A percentile compares a stretch with the other conserved stretches of the same genome.
Conservation (phyloP, 92 coral and sea anemone species). For the Phenganax marumi region DNA sequence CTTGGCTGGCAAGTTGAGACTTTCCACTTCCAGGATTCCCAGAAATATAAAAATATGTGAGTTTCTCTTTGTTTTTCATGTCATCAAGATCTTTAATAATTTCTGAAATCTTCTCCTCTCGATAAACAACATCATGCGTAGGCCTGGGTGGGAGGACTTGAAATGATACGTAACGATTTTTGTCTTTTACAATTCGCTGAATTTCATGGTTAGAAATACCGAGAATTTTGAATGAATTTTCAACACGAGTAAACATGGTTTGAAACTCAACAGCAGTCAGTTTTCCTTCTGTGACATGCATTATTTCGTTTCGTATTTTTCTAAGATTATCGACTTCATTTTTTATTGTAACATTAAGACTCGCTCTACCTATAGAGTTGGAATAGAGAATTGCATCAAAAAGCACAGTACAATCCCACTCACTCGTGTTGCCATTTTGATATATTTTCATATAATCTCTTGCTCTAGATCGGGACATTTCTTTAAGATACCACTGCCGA, state of each 20-base stretch:
- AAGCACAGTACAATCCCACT: slow-evolving; percentile 63
- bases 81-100: slow-evolving; percentile 21
- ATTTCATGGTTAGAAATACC: background rate
- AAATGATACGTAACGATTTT: background rate
- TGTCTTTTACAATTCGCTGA: background rate
- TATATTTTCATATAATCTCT: slow-evolving; percentile 26
- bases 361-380: slow-evolving; percentile 23
- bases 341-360: slow-evolving; percentile 31
- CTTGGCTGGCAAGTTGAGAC: slow-evolving; percentile 6
- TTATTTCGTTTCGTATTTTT: slow-evolving; percentile 17
- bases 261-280: background rate
- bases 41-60: slow-evolving; percentile 31
- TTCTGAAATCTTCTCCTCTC: slow-evolving; percentile 11
- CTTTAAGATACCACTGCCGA: slow-evolving; percentile 20
- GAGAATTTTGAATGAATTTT: too few species aligned
- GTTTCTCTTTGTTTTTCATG: background rate
- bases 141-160: slow-evolving; percentile 49
- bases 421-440: slow-evolving; percentile 40
- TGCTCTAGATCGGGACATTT: slow-evolving; percentile 14
- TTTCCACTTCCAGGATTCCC: slow-evolving; percentile 48
- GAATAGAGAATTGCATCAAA: too few species aligned
- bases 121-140: slow-evolving; percentile 37
- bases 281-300: slow-evolving; percentile 23
- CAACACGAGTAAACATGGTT: background rate
- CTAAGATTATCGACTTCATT: too few species aligned